A percentile compares a stretch with the other conserved stretches of the same genome.
These are phyloP conservation scores for Nomada hirtipes DNA, from an alignment of 2,888 invertebrate species.

Conservation along the genomic window DNA sequence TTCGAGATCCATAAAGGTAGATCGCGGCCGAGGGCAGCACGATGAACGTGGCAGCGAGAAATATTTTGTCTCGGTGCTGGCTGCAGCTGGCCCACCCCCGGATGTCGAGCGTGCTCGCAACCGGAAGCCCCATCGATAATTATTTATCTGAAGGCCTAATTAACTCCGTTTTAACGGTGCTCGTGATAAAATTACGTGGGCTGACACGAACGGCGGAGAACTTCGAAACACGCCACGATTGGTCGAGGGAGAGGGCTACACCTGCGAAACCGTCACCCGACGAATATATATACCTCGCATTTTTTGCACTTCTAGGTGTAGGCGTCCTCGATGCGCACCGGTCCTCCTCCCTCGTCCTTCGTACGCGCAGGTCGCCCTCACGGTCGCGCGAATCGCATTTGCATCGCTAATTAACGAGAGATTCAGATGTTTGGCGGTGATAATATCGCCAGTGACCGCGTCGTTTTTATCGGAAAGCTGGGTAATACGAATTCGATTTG, in stretches of 20 bases:
- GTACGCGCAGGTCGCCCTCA: constrained; percentile 1
- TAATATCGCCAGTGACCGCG: constrained; percentile 48
- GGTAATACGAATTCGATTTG: constrained; percentile 58
- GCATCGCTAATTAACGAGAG: constrained; percentile 74
- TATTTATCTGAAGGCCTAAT: constrained; percentile 75
- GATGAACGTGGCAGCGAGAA: background rate
- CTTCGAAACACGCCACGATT: constrained; percentile 22
- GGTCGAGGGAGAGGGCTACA: constrained; percentile 56
- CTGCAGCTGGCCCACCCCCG: constrained; percentile 74
- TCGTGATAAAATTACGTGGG: constrained; percentile 59
- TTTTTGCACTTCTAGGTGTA: constrained; percentile 68
- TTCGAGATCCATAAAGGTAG: background rate
- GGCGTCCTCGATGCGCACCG: constrained; percentile 64
- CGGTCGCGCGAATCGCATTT: constrained; percentile 69
- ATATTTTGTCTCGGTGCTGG: constrained; percentile 30
- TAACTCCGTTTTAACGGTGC: constrained; percentile 75
- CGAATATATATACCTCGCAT: constrained; percentile 48
- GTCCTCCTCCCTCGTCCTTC: constrained; percentile 37
- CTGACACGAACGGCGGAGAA: constrained; percentile 26
- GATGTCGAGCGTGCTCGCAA: constrained; percentile 69
- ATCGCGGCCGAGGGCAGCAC: background rate
- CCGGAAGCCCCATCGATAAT: constrained; percentile 76
- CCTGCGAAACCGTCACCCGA: constrained; percentile 62
- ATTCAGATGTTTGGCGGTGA: constrained; percentile 55
- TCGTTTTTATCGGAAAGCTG: constrained; percentile 27